Percentiles rank a stretch among this genome's conserved stretches.
These are phyloP conservation scores for Probosciger aterrimus DNA, from an alignment of 2,113 vertebrate species.

Conservation along the genomic window DNA sequence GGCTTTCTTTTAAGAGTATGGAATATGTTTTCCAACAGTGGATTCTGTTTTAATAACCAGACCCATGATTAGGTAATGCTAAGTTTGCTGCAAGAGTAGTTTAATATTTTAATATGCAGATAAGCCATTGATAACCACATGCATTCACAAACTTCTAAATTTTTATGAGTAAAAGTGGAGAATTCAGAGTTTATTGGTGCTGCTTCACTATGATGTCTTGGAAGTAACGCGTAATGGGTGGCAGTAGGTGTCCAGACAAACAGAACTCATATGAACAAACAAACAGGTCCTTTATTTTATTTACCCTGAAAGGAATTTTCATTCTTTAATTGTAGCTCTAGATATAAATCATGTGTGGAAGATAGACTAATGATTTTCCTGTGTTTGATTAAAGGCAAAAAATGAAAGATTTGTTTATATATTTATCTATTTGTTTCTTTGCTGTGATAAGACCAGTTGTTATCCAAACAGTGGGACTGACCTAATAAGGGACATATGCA, in stretches of 20 bases:
- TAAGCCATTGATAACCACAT: background rate
- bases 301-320: constrained; percentile 18
- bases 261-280: background rate
- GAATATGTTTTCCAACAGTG: background rate
- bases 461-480: constrained; percentile 14
- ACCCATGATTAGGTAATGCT: background rate
- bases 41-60: background rate
- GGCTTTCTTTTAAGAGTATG: background rate
- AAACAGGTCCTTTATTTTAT: constrained; percentile 18
- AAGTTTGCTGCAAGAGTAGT: background rate
- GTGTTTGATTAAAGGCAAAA: constrained; percentile 48
- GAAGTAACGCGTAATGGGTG: background rate
- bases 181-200: background rate
- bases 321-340: constrained; percentile 32
- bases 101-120: constrained; percentile 13
- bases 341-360: background rate
- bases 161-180: background rate
- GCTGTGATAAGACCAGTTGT: background rate
- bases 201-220: background rate
- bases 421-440: constrained; percentile 54
- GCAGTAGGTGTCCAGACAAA: background rate
- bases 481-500: constrained; percentile 36
- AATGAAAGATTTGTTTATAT: constrained; percentile 36
- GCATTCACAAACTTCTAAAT: background rate
- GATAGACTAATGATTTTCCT: constrained; percentile 26